These are phyloP conservation scores for Sardinella longiceps DNA, from an alignment of 2,797 vertebrate genomes.

Conservation along the genomic window DNA sequence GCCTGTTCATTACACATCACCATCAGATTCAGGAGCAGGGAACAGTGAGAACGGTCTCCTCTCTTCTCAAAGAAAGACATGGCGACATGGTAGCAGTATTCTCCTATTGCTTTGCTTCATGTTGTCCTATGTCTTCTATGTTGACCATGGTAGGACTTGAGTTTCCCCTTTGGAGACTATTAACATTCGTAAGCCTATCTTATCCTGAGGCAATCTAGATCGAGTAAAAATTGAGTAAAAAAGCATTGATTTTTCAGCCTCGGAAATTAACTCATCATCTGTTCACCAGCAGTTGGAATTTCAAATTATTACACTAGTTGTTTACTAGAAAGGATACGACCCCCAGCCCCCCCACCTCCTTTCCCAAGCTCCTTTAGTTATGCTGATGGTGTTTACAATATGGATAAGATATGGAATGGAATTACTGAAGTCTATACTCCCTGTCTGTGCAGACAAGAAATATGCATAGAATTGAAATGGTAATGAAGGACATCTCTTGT, in stretches of 20 bases:
- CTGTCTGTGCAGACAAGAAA: not conserved
- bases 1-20: slow-evolving; percentile 6
- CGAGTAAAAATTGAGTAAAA: too few species aligned
- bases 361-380: not conserved
- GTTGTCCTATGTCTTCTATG: too few species aligned
- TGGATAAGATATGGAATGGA: not conserved
- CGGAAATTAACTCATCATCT: not conserved
- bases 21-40: not conserved
- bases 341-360: too few species aligned
- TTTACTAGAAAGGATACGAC: not conserved
- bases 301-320: not conserved
- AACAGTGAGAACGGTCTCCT: not conserved
- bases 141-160: too few species aligned
- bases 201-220: too few species aligned
- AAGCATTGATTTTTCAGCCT: not conserved
- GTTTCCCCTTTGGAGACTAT: too few species aligned
- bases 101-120: too few species aligned
- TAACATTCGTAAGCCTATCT: too few species aligned
- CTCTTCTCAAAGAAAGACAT: not conserved
- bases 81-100: not conserved
- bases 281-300: not conserved
- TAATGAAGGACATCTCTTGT: not conserved
- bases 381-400: not conserved
- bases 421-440: not conserved
- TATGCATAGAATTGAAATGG: not conserved